Conservation (phyloP, 2,113 vertebrate species). For the Oryzias woworae region DNA sequence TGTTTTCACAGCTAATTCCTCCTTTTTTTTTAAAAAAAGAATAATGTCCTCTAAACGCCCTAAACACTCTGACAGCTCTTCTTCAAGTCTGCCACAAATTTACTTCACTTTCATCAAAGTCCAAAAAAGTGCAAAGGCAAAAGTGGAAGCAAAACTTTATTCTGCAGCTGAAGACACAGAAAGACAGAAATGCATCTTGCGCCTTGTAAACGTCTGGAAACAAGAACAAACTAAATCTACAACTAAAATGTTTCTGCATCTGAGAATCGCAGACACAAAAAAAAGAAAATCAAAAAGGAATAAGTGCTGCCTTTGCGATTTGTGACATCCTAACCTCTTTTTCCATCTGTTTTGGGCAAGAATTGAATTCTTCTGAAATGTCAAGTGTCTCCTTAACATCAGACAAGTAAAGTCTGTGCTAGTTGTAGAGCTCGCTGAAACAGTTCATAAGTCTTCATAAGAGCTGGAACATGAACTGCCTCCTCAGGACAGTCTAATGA, state of each 20-base stretch:
- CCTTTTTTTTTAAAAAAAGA: background rate
- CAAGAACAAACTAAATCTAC: too few relatives aligned
- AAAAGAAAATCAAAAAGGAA: background rate
- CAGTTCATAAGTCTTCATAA: conserved; percentile 24
- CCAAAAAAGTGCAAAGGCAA: background rate
- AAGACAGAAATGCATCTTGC: conserved; percentile 16
- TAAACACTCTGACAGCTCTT: too few relatives aligned
- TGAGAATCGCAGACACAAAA: too few relatives aligned
- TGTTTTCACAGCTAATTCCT: background rate
- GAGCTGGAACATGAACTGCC: conserved; percentile 54
- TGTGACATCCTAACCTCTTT: background rate
- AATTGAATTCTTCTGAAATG: conserved; percentile 43
- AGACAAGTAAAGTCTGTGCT: conserved; percentile 24
- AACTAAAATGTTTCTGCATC: too few relatives aligned
- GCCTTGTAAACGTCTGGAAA: too few relatives aligned
- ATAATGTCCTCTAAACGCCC: too few relatives aligned
- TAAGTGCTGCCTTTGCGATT: background rate
- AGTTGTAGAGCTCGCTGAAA: conserved; percentile 29
- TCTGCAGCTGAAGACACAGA: conserved; percentile 54
- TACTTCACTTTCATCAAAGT: conserved; percentile 3
- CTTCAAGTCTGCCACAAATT: background rate
- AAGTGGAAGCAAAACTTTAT: conserved; percentile 27
- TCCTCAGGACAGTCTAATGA: conserved; percentile 52
- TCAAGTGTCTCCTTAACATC: conserved; percentile 44
- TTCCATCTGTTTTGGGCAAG: background rate